Base-by-base conservation (phyloP, 1,140 invertebrate genomes). In the Aphidius gifuensis region DNA sequence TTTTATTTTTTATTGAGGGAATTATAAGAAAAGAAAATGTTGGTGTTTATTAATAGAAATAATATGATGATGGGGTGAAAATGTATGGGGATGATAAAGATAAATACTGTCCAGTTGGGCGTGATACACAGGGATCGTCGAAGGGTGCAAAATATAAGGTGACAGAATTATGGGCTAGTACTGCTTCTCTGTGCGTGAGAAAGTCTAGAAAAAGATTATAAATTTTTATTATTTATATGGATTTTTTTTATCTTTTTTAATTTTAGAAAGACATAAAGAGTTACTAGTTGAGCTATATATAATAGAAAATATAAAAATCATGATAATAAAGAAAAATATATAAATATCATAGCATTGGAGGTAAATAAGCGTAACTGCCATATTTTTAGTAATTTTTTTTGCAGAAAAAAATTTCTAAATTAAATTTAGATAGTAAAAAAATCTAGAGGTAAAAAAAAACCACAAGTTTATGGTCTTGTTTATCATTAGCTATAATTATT, bases 1-100 rank as follows among this genome's bases (percentile, higher is more conserved):
- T 32, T 32, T 32, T 32, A 1, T 32, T 32, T 32, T 32, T 32
- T 32, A 32, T 32, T 32, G 23, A 32, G 23, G 1, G 23, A 32
- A 32, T 32, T 32, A 62, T 58, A 40, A 51, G 54, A 46, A 62
- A 62, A 62, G 44, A 42, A 62, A 46, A 58, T 40, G 45, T 60
- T 61, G 50, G 53, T 38, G 53, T 55, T 55, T 61, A 61, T 57
- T 56, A 57, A 64, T 64, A 64, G 59, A 43, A 60, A 61, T 60
- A 64, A 57, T 61, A 60, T 32, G 23, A 3, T 32, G 23, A 32
- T 32, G 59, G 63, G 58, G 58, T 60, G 45, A 44, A 57, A 49
- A 46, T 62, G 54, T 49, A 32, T 32, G 23, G 23, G 23, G 23
- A 32, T 32, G 23, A 32, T 32, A 60, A 58, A 48, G 57, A 54